These are phyloP conservation scores for Philopedon plagiatum DNA, from an alignment of 2,888 invertebrate species.

Conservation along the genomic window DNA sequence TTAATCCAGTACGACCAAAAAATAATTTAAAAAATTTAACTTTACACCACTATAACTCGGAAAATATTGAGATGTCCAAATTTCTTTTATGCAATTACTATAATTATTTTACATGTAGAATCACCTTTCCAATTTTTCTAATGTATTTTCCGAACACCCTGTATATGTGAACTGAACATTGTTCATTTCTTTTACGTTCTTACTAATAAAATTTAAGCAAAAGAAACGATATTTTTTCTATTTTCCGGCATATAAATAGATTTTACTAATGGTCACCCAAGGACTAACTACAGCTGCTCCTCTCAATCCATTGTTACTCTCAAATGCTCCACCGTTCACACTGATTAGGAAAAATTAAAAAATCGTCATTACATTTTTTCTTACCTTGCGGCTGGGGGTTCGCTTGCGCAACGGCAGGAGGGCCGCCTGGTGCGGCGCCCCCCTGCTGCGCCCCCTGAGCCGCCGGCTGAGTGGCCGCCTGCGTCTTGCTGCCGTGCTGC, in stretches of 20 bases:
- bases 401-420: constrained; percentile 63
- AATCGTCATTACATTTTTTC: constrained; percentile 65
- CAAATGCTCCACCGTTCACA: constrained; percentile 21
- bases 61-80: no score
- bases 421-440: constrained; percentile 41
- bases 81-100: no score
- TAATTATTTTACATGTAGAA: no score
- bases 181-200: no score
- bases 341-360: constrained; percentile 48
- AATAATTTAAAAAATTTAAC: no score
- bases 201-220: no score
- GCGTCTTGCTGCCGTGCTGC: constrained; percentile 48
- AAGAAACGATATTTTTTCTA: no score
- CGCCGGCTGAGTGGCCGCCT: constrained; percentile 85
- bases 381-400: constrained; percentile 77
- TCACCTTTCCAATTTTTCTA: no score
- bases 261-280: constrained; percentile 21
- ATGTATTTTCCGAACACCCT: no score
- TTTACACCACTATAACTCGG: no score
- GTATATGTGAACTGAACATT: no score
- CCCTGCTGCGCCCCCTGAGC: constrained; percentile 79
- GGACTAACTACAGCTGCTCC: constrained; percentile 22
- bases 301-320: constrained; percentile 26
- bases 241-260: constrained; percentile 1
- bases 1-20: no score